These are phyloP conservation scores for Labeo catla DNA, from an alignment of 2,113 vertebrate genomes.

Conservation along the genomic window DNA sequence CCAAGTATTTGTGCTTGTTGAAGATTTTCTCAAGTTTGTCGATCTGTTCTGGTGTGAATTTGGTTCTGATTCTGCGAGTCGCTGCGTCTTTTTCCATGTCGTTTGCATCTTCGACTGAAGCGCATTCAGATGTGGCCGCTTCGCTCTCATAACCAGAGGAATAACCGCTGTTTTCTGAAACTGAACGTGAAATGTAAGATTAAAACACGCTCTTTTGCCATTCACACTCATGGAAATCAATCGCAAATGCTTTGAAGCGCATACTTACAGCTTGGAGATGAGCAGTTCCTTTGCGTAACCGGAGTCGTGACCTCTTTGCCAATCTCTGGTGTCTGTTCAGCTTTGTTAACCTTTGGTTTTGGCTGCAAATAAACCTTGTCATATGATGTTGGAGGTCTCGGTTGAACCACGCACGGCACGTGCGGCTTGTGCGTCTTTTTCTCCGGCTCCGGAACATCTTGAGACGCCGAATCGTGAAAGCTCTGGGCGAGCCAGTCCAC, in stretches of 20 bases:
- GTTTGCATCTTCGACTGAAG: slow-evolving; percentile 46
- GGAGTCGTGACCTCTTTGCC: slow-evolving; percentile 39
- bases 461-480: slow-evolving; percentile 53
- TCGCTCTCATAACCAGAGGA: slow-evolving; percentile 79
- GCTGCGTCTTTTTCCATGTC: slow-evolving; percentile 43
- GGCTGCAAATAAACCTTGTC: slow-evolving; percentile 69
- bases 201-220: background rate
- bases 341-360: slow-evolving; percentile 61
- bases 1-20: slow-evolving; percentile 79
- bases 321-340: slow-evolving; percentile 18
- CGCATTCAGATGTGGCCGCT: slow-evolving; percentile 58
- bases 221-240: background rate
- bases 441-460: background rate
- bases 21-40: slow-evolving; percentile 81
- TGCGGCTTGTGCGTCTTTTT: slow-evolving; percentile 63
- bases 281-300: slow-evolving; percentile 48
- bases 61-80: slow-evolving; percentile 75
- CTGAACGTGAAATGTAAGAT: slow-evolving; percentile 50
- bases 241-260: background rate
- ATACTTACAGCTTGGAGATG: slow-evolving; percentile 72
- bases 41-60: slow-evolving; percentile 82
- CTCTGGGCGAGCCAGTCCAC: slow-evolving; percentile 86
- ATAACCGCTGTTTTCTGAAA: slow-evolving; percentile 71
- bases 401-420: slow-evolving; percentile 74
- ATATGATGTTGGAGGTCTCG: slow-evolving; percentile 63